Evolutionary conservation across 2,888 invertebrate species (phyloP).

Genomic region (Eugnorisma glareosa): DNA sequence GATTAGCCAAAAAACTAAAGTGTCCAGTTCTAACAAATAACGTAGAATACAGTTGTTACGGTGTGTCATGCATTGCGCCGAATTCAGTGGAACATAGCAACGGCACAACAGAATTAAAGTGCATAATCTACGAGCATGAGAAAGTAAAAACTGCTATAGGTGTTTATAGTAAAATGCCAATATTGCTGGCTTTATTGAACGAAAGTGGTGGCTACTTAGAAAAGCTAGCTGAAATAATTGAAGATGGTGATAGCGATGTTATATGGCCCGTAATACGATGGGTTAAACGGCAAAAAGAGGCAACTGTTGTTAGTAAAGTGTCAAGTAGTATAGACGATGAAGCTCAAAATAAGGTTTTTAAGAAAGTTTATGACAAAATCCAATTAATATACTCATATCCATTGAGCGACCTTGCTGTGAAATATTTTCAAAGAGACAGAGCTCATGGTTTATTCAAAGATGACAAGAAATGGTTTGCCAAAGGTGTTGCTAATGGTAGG

Average conservation of each 20-base stretch:
- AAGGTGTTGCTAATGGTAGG: conserved; percentile 62
- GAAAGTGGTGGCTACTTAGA: conserved; percentile 30
- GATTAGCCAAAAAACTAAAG: conserved; percentile 61
- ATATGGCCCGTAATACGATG: conserved; percentile 41
- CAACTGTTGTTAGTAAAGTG: conserved; percentile 11
- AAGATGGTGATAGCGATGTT: background rate
- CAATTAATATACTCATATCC: conserved; percentile 47
- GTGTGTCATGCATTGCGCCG: conserved; percentile 58
- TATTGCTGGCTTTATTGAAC: conserved; percentile 55
- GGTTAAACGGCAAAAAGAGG: conserved; percentile 54
- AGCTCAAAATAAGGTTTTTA: conserved; percentile 38
- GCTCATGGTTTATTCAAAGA: conserved; percentile 50
- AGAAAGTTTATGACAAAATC: conserved; percentile 44
- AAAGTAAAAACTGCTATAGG: conserved; percentile 52
- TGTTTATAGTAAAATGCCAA: conserved; percentile 57
- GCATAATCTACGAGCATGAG: conserved; percentile 54
- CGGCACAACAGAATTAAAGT: conserved; percentile 23
- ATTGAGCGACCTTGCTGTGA: conserved; percentile 47
- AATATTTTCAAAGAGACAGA: conserved; percentile 53
- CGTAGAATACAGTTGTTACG: conserved; percentile 67
- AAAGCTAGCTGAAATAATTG: conserved; percentile 21
- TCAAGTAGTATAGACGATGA: conserved; percentile 21
- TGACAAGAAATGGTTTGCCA: conserved; percentile 62
- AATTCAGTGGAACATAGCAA: conserved; percentile 30
- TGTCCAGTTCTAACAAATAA: conserved; percentile 71